Conservation (phyloP, 2,113 vertebrate genomes). For the Laterallus jamaicensis region DNA sequence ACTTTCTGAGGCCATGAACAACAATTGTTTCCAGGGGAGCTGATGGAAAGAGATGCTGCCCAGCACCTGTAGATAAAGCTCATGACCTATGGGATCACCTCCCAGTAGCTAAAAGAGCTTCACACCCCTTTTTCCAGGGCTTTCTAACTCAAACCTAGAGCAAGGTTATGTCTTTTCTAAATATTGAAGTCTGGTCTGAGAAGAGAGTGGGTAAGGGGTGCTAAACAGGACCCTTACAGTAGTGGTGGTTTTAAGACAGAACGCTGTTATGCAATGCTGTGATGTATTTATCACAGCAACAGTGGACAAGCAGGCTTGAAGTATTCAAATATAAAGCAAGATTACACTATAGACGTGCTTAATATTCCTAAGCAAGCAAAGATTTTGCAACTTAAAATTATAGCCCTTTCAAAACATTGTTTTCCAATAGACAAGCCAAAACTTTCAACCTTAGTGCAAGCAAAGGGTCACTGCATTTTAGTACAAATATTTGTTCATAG, state of each 20-base stretch:
- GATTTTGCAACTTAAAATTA: not conserved
- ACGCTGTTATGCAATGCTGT: not conserved
- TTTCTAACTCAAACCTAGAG: not conserved
- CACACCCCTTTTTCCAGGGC: not conserved
- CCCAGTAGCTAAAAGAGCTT: not conserved
- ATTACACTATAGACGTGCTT: not conserved
- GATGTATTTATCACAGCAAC: not conserved
- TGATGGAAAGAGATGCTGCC: not conserved
- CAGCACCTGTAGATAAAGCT: not conserved
- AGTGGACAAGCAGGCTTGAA: not conserved
- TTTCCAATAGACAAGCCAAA: not conserved
- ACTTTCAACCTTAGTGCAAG: not conserved
- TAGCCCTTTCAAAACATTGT: not conserved
- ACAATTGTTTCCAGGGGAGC: not conserved
- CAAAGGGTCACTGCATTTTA: not conserved
- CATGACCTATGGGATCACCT: not conserved
- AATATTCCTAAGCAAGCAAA: not conserved
- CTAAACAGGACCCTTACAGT: not conserved
- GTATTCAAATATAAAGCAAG: not conserved
- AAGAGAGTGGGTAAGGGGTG: not conserved
- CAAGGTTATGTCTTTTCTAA: not conserved
- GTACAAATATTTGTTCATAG: not conserved
- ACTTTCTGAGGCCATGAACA: not conserved
- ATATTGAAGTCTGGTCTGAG: not conserved
- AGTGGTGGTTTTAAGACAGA: not conserved